phyloP scores from a whole-genome alignment of 2,797 vertebrate genomes.

The Coilia nasus region DNA sequence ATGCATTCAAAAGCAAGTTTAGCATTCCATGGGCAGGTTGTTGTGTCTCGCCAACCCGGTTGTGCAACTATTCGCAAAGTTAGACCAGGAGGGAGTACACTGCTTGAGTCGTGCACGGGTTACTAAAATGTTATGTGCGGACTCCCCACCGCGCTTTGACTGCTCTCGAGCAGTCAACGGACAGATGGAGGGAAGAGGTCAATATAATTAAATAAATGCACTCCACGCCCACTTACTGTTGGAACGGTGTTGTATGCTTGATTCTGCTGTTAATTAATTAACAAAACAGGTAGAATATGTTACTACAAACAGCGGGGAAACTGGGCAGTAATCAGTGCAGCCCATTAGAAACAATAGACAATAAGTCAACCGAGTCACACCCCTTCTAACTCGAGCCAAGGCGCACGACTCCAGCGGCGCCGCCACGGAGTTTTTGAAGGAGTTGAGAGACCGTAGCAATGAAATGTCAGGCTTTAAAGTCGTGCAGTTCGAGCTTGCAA shows the following conservation, averaged over 20 bases:
- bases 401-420: neutral
- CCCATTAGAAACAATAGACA: constrained; percentile 5
- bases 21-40: neutral
- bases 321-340: neutral
- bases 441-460: neutral
- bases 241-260: neutral
- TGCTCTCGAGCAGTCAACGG: neutral
- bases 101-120: neutral
- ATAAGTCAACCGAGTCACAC: neutral
- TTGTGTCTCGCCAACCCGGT: neutral
- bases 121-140: neutral
- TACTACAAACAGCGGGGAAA: neutral
- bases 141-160: neutral
- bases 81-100: neutral
- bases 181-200: neutral
- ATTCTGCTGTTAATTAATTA: neutral
- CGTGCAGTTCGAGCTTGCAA: neutral
- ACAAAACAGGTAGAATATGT: neutral
- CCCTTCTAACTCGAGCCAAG: constrained; percentile 3
- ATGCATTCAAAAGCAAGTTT: neutral
- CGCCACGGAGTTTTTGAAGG: neutral
- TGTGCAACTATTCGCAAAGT: neutral
- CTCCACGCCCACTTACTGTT: neutral
- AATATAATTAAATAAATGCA: neutral
- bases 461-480: neutral